Evolutionary conservation across 2,888 invertebrate species (phyloP).

Genomic region (Limnephilus marmoratus): DNA sequence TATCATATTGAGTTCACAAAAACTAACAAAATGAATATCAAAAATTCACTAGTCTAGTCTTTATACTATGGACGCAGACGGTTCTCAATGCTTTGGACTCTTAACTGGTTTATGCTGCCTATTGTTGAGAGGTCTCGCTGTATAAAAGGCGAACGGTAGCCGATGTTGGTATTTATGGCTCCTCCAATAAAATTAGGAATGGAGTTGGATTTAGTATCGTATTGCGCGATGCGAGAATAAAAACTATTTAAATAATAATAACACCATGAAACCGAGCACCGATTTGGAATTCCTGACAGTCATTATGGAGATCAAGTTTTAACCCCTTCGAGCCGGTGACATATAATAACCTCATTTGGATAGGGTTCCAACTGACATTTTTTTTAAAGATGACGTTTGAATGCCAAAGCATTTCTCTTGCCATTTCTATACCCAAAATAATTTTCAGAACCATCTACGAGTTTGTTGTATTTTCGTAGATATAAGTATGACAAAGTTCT

Average conservation of each 20-base stretch:
- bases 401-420: too few species aligned
- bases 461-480: too few species aligned
- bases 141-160: slow-evolving; percentile 41
- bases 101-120: not conserved
- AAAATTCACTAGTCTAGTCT: not conserved
- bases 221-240: not conserved
- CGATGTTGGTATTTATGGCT: slow-evolving; percentile 25
- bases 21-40: not conserved
- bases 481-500: too few species aligned
- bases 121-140: not conserved
- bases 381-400: too few species aligned
- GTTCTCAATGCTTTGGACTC: not conserved
- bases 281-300: slow-evolving; percentile 3
- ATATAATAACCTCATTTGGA: too few species aligned
- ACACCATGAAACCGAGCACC: not conserved
- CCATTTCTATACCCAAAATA: too few species aligned
- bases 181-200: slow-evolving; percentile 47
- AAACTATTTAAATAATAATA: slow-evolving; percentile 21
- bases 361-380: too few species aligned
- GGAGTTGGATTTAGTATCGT: slow-evolving; percentile 36
- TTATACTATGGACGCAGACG: not conserved
- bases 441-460: too few species aligned
- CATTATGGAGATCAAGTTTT: slow-evolving; percentile 23
- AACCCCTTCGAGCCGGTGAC: not conserved
- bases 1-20: not conserved